phyloP scores from a whole-genome alignment of 64 coral and sea anemone species.

The Cladopsammia gracilis region DNA sequence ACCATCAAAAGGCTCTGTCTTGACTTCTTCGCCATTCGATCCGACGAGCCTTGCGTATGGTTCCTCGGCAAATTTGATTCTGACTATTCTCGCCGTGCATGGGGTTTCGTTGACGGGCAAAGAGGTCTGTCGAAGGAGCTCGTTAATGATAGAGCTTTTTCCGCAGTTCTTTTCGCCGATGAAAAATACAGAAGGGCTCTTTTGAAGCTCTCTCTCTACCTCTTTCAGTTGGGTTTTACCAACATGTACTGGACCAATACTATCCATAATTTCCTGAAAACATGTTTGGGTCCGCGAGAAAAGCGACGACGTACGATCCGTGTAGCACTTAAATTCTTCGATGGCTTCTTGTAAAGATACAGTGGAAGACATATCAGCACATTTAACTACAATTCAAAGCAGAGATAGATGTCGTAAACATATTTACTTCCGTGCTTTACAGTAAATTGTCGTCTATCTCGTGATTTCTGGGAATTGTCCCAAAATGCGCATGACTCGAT shows the following conservation, averaged over 20 bases:
- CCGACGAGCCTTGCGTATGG: slow-evolving; percentile 13
- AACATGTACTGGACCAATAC: neutral
- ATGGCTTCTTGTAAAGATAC: slow-evolving; percentile 3
- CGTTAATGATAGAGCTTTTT: slow-evolving; percentile 48
- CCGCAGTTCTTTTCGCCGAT: slow-evolving; percentile 45
- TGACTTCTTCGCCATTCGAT: neutral
- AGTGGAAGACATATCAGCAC: neutral
- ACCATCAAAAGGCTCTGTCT: neutral
- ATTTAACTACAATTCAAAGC: neutral
- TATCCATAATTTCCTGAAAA: neutral
- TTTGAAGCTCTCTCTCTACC: slow-evolving; percentile 21
- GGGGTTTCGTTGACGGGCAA: slow-evolving; percentile 52
- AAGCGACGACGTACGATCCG: neutral
- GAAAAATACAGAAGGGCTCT: slow-evolving; percentile 24
- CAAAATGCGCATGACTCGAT: neutral
- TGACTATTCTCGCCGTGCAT: slow-evolving; percentile 63
- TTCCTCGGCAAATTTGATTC: slow-evolving; percentile 15
- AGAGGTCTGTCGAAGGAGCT: slow-evolving; percentile 9
- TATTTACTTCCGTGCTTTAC: neutral
- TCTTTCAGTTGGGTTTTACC: neutral
- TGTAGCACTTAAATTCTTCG: neutral
- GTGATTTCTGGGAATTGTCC: slow-evolving; percentile 40
- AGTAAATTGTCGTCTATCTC: neutral
- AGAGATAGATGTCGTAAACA: neutral
- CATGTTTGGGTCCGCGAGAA: neutral